Conservation (phyloP, 2,113 vertebrate genomes). For the Merops nubicus region DNA sequence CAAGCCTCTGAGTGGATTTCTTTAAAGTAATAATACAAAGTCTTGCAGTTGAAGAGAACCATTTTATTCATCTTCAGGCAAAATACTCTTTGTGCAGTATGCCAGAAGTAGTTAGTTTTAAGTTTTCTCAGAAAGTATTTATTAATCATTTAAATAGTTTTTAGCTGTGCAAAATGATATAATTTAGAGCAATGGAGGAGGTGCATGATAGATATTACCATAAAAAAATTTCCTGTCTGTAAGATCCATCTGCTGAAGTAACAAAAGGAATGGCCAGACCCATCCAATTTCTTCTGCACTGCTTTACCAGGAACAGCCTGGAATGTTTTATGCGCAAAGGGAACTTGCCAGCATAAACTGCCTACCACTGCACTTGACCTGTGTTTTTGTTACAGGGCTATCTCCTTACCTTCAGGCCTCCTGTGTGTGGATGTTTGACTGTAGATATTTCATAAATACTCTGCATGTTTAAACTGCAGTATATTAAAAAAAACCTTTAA, state of each 20-base stretch:
- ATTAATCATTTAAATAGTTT: background rate
- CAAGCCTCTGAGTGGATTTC: background rate
- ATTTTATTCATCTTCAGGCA: background rate
- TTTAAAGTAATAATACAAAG: background rate
- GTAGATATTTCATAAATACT: background rate
- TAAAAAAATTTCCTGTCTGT: background rate
- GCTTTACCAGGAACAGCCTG: background rate
- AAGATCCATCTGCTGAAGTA: background rate
- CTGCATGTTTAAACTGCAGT: background rate
- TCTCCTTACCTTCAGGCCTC: background rate
- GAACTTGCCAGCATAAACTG: background rate
- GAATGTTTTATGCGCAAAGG: background rate
- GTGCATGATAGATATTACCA: background rate
- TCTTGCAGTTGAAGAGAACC: background rate
- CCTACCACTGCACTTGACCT: background rate
- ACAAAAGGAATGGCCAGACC: background rate
- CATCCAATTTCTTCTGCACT: background rate
- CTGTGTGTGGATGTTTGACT: background rate
- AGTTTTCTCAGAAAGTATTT: background rate
- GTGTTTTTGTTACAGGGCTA: background rate
- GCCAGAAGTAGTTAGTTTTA: background rate
- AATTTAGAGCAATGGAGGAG: background rate
- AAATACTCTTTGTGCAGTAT: background rate
- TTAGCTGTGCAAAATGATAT: background rate
- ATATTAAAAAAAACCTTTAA: background rate